Evolutionary conservation across 2,797 vertebrate genomes (phyloP), one percentile per base, ranked within the genome.

Genomic region (Micromesistius poutassou): DNA sequence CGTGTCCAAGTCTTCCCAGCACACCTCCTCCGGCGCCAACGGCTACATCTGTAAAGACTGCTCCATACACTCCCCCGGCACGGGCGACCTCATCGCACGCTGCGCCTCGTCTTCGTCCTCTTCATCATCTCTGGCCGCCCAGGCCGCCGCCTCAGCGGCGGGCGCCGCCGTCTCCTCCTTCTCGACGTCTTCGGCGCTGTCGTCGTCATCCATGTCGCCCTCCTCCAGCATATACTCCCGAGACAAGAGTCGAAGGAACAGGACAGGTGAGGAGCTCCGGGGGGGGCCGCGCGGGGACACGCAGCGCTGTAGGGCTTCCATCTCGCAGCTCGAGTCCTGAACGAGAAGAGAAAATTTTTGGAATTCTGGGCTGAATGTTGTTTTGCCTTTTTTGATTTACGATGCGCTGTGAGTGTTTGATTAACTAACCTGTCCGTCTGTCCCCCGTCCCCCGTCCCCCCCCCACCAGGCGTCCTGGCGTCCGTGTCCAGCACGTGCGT

Each of bases 31-130:
- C 0, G 14, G 89, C 9, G 88, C 87, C 78, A 99, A 99, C 0
- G 97, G 97, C 33, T 98, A 96, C 87, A 95, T 94, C 28, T 98
- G 96, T 88, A 93, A 83, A 3, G 95, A 96, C 88, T 98, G 97
- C 91, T 96, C 93, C 74, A 90, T 95, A 78, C 94, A 97, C 71
- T 92, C 95, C 0, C 92, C 93, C 2, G 90, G 91, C 81, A 93
- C 74, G 30, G 93, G 94, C 33, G 89, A 88, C 0, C 90, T 94
- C 50, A 93, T 94, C 0, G 84, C 94, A 0, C 88, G 75, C 38
- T 85, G 93, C 0, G 0, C 93, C 1, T 85, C 91, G 30, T 88
- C 72, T 0, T 50, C 73, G 0, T 85, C 79, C 25, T 77, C 76
- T 1, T 36, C 79, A 13, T 40, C 36, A 35, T 73, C 79, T 0